Percentiles rank a stretch among this genome's conserved stretches.
These are phyloP conservation scores for Drosophila eugracilis DNA, from an alignment of 1,140 invertebrate genomes.

Conservation along the genomic window DNA sequence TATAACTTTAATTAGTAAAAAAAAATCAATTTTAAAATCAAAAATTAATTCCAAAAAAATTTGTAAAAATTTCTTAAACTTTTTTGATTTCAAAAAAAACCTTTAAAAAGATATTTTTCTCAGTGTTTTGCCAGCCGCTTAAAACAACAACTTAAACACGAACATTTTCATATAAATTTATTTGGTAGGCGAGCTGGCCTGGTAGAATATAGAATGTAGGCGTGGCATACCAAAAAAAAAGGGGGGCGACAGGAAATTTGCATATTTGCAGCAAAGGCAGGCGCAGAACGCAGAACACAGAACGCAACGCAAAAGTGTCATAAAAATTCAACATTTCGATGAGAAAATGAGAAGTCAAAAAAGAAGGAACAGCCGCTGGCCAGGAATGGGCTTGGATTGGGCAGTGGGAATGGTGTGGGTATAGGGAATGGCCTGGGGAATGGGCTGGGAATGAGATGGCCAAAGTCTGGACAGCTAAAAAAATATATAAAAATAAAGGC, in stretches of 20 bases:
- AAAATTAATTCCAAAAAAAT: too few relatives aligned
- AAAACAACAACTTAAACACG: conserved; percentile 55
- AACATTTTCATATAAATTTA: conserved; percentile 75
- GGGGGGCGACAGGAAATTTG: conserved; percentile 46
- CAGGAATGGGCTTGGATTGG: neutral
- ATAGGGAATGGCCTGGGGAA: too few relatives aligned
- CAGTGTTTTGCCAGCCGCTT: conserved; percentile 4
- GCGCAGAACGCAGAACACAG: too few relatives aligned
- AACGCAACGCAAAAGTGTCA: conserved; percentile 57
- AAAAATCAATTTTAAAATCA: too few relatives aligned
- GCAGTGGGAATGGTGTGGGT: neutral
- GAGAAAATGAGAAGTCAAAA: conserved; percentile 74
- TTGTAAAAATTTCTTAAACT: too few relatives aligned
- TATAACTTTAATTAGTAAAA: too few relatives aligned
- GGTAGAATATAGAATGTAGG: conserved; percentile 4
- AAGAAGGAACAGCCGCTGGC: conserved; percentile 32
- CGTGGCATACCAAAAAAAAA: conserved; percentile 1
- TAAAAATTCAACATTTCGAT: conserved; percentile 66
- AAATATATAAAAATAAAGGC: conserved; percentile 58
- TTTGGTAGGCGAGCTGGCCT: conserved; percentile 47
- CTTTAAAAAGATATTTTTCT: too few relatives aligned
- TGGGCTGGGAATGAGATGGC: neutral
- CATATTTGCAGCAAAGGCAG: conserved; percentile 65
- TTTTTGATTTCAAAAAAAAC: too few relatives aligned
- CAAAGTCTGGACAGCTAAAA: conserved; percentile 35